Conservation (phyloP, 2,888 invertebrate genomes). For the Callinectes sapidus region DNA sequence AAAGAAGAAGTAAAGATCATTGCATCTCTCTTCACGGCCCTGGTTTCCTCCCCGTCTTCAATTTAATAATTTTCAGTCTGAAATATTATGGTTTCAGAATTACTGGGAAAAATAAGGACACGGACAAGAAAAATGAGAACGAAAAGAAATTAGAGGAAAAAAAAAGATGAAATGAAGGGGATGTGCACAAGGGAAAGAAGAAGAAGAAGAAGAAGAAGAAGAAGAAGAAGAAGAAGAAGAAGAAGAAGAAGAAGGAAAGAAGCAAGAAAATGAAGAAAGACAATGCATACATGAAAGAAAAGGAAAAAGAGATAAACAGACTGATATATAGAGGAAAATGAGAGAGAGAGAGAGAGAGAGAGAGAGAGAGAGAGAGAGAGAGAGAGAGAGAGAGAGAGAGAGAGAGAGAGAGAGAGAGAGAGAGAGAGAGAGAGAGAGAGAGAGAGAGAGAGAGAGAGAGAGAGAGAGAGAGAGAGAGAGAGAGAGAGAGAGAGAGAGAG, state of each 20-base stretch:
- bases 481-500: constrained; percentile 45
- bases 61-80: constrained; percentile 6
- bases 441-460: constrained; percentile 13
- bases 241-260: background rate
- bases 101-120: constrained; percentile 22
- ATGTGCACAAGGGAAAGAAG: background rate
- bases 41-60: constrained; percentile 19
- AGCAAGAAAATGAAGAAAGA: too few species aligned
- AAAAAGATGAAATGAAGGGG: background rate
- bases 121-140: background rate
- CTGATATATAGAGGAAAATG: background rate
- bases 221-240: background rate
- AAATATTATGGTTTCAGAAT: constrained; percentile 30
- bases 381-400: too few species aligned
- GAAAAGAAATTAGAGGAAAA: background rate
- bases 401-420: too few species aligned
- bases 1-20: background rate
- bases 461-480: background rate
- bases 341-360: background rate
- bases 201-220: background rate
- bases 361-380: background rate
- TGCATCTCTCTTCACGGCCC: background rate
- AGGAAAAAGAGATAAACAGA: background rate
- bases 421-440: background rate
- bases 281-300: background rate